These are phyloP conservation scores for Sylvia borin DNA, from an alignment of 2,797 vertebrate species.

Conservation along the genomic window DNA sequence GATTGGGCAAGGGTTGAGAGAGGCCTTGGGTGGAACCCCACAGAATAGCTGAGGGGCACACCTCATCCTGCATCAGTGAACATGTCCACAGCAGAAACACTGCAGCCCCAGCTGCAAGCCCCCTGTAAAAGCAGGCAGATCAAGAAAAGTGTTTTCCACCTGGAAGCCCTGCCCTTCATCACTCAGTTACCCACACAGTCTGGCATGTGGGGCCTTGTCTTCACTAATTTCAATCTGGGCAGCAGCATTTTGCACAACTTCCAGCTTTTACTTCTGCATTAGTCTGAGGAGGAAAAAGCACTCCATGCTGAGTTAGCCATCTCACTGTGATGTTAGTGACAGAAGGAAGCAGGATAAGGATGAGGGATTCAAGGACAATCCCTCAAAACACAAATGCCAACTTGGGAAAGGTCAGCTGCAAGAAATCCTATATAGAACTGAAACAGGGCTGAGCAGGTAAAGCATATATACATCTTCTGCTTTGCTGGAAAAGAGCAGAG, in stretches of 20 bases:
- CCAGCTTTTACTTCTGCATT: background rate
- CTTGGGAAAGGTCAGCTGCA: background rate
- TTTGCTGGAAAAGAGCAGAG: background rate
- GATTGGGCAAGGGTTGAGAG: background rate
- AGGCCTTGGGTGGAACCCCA: background rate
- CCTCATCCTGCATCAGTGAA: background rate
- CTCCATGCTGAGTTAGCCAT: background rate
- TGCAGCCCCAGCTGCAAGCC: background rate
- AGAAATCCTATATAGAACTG: background rate
- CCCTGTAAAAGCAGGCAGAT: background rate
- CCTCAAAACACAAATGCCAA: background rate
- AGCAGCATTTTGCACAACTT: background rate
- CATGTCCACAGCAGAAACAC: fast-evolving
- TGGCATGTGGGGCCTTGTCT: background rate
- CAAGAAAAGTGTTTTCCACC: background rate
- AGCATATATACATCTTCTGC: background rate
- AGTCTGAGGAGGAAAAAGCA: background rate
- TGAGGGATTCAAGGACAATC: background rate
- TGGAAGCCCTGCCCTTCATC: background rate
- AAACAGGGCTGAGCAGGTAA: background rate
- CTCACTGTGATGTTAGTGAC: background rate
- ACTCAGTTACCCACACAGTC: background rate
- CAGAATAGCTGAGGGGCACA: fast-evolving
- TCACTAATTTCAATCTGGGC: background rate
- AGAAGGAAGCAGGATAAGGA: background rate